Evolutionary conservation across 2,797 vertebrate species (phyloP).

Genomic region (Falco naumanni): DNA sequence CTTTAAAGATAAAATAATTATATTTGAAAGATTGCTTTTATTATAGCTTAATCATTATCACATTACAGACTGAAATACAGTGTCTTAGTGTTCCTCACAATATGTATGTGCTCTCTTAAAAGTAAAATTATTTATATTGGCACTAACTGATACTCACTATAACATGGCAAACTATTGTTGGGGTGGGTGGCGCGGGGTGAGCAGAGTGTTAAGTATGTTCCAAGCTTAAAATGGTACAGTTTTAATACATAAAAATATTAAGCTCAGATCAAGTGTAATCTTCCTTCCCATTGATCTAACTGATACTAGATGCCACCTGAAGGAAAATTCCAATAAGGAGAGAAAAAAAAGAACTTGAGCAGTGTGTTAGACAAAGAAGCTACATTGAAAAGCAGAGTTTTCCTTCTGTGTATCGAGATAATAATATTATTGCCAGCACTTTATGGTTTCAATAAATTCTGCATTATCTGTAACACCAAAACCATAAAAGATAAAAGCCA

Average conservation of each 20-base stretch:
- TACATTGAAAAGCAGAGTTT: not conserved
- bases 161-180: not conserved
- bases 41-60: not conserved
- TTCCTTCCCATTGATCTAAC: not conserved
- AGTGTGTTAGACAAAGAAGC: not conserved
- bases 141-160: not conserved
- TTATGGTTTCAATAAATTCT: not conserved
- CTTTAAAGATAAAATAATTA: not conserved
- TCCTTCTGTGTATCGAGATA: not conserved
- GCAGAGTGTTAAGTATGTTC: not conserved
- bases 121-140: not conserved
- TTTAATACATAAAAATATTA: not conserved
- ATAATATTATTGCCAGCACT: not conserved
- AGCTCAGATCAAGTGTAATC: not conserved
- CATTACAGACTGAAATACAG: not conserved
- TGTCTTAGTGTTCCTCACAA: not conserved
- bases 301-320: not conserved
- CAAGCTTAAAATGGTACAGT: not conserved
- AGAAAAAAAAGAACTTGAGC: not conserved
- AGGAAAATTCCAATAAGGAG: not conserved
- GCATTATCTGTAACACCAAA: not conserved
- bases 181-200: not conserved
- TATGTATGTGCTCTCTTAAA: not conserved
- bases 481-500: not conserved
- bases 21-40: not conserved